phyloP scores from a whole-genome alignment of 2,113 vertebrate genomes.

The Phoxinus phoxinus region DNA sequence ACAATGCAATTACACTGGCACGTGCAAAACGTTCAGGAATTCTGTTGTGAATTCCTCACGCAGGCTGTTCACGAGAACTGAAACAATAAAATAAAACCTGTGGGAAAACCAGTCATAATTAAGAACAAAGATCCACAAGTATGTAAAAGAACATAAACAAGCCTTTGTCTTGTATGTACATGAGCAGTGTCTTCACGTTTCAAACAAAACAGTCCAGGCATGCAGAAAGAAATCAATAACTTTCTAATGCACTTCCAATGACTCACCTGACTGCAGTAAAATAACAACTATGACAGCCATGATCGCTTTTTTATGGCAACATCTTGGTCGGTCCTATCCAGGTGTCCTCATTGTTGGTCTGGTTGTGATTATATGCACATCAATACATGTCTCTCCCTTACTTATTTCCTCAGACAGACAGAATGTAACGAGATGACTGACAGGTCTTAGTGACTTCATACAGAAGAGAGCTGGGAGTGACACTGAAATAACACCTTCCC shows the following conservation, averaged over 20 bases:
- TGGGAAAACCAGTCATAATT: background rate
- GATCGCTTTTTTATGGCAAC: background rate
- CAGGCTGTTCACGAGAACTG: background rate
- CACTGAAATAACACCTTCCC: conserved; percentile 67
- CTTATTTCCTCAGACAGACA: background rate
- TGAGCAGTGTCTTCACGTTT: background rate
- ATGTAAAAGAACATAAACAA: background rate
- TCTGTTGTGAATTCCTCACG: background rate
- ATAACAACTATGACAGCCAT: background rate
- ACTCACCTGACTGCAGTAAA: background rate
- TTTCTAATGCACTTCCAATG: background rate
- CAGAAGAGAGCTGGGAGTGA: conserved; percentile 54
- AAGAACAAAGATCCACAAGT: background rate
- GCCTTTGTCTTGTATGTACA: background rate
- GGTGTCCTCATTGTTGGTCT: background rate
- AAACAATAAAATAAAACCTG: background rate
- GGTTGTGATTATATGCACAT: conserved; percentile 10
- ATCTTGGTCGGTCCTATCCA: background rate
- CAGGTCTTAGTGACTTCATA: conserved; percentile 70
- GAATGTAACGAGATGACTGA: background rate
- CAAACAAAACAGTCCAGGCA: background rate
- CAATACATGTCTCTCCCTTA: background rate
- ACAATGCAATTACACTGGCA: background rate
- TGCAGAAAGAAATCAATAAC: background rate
- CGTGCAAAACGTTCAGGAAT: background rate